Percentiles rank a stretch among this genome's conserved stretches.
These are phyloP conservation scores for Dipus sagitta DNA, from an alignment of 2,797 vertebrate genomes.

Conservation along the genomic window DNA sequence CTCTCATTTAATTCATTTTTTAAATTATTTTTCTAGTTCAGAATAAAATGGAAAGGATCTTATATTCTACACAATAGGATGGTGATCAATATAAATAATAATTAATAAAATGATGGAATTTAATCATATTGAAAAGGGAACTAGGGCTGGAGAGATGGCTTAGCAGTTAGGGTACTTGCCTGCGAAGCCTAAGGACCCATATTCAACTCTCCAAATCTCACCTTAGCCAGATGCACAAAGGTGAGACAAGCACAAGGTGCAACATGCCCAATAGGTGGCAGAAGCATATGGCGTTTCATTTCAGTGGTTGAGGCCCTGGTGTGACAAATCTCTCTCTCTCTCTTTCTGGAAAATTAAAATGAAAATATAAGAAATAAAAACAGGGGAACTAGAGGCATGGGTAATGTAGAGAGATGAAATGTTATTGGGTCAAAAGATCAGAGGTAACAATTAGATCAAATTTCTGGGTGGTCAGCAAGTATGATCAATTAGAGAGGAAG, in stretches of 20 bases:
- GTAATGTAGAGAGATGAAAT: background rate
- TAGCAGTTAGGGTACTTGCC: too few species aligned
- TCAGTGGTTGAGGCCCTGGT: too few species aligned
- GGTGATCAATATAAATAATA: background rate
- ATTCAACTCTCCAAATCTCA: too few species aligned
- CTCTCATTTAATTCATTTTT: slow-evolving; percentile 3
- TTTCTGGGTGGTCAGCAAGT: slow-evolving; percentile 11
- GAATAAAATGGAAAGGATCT: background rate
- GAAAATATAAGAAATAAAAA: too few species aligned
- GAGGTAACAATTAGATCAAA: background rate
- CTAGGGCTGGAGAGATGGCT: background rate
- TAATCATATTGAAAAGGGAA: slow-evolving; percentile 12
- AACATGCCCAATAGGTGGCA: too few species aligned
- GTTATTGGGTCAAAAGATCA: slow-evolving; percentile 1
- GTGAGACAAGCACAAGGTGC: too few species aligned
- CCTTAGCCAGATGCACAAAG: too few species aligned
- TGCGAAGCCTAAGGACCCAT: too few species aligned
- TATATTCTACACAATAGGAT: slow-evolving; percentile 24
- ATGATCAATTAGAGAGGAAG: slow-evolving; percentile 20
- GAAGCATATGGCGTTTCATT: too few species aligned
- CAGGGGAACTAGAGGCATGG: too few species aligned
- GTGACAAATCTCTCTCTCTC: too few species aligned
- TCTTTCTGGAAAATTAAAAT: too few species aligned
- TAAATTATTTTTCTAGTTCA: slow-evolving; percentile 7
- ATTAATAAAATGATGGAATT: background rate